Base-by-base conservation (phyloP, 2,797 vertebrate genomes). In the Ispidina picta region DNA sequence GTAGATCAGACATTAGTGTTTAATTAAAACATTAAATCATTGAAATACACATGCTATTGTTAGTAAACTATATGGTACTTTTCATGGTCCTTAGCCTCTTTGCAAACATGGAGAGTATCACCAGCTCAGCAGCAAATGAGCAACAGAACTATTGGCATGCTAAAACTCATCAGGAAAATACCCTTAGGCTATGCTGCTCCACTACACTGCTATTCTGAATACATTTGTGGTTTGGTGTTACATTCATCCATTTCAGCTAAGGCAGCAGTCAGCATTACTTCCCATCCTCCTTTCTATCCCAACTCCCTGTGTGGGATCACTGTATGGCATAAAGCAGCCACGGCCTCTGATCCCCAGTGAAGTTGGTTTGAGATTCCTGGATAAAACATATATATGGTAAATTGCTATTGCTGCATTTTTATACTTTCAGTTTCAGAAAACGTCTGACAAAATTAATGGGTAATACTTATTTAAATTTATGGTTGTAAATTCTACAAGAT, bases 101-200 rank as follows among this genome's bases (percentile, higher is more conserved):
- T 49, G 70, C 28, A 56, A 86, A 68, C 41, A 20, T 26, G 65
- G 56, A 79, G 44, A 84, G 33, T 84, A 73, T 82, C 71, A 76
- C 55, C 56, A 73, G 49, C 62, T 92, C 65, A 65, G 65, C 69
- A 91, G 37, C 37, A 80, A 92, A 89, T 65, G 51, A 89, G 86
- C 69, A 90, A 37, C 69, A 88, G 73, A 90, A 83, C 26, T 70
- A 88, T 39, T 44, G 43, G 77, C 8, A 0, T 88, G 64, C 76
- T 92, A 86, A 88, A 92, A 74, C 74, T 81, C 83, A 86, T 88
- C 41, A 83, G 63, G 73, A 93, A 90, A 93, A 87, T 92, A 93
- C 52, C 89, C 87, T 76, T 56, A 83, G 91, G 92, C 89, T 86
- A 22, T 68, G 72, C 33, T 79, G 80, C 43, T 81, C 43, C 63